Conservation (phyloP, 2,797 vertebrate genomes). For the Enteromius unitaeniatus region DNA sequence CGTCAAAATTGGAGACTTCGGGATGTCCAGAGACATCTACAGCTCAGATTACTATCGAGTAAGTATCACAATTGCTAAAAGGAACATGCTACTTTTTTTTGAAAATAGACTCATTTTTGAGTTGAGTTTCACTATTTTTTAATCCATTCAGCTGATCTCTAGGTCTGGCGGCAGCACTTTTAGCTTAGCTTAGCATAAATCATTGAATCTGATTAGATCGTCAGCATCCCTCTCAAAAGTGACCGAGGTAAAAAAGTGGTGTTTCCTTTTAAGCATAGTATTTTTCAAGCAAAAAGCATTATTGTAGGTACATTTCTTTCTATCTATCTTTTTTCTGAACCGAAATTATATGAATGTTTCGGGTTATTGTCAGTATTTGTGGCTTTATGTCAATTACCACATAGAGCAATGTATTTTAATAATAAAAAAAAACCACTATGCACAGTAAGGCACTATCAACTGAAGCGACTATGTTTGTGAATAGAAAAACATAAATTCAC, state of each 20-base stretch:
- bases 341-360: not conserved
- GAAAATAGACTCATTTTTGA: no score
- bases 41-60: slow-evolving; percentile 99
- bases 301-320: not conserved
- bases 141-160: no score
- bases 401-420: not conserved
- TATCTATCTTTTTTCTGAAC: not conserved
- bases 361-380: not conserved
- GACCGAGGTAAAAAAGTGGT: no score
- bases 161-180: no score
- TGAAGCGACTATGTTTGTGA: not conserved
- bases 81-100: no score
- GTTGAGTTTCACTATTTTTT: no score
- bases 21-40: slow-evolving; percentile 99
- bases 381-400: not conserved
- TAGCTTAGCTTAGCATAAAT: no score
- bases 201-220: no score
- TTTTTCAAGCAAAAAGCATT: not conserved
- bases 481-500: not conserved
- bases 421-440: no score
- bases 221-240: no score
- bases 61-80: slow-evolving; percentile 67
- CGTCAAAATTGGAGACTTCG: slow-evolving; percentile 99
- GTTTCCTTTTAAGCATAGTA: not conserved
- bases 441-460: not conserved